Percentiles rank a stretch among this genome's conserved stretches.
Conservation (phyloP, 2,888 invertebrate species). For the Synanthedon myopaeformis region DNA sequence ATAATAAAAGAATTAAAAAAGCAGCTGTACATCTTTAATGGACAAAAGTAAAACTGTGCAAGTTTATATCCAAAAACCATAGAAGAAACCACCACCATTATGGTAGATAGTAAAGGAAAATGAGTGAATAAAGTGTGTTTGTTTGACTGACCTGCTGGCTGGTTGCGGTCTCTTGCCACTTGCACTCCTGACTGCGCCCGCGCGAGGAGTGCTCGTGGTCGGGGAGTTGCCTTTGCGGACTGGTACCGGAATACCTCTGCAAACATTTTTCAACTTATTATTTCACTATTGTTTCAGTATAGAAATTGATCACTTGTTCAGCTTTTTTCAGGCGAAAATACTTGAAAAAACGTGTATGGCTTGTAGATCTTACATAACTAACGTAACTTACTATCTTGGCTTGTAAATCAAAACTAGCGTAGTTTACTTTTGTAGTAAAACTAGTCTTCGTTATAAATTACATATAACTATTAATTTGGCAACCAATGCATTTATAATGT, state of each 20-base stretch:
- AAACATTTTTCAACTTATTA: background rate
- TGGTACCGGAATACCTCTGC: slow-evolving; percentile 69
- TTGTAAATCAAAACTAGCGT: no score
- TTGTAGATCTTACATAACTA: no score
- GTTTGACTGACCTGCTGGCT: slow-evolving; percentile 40
- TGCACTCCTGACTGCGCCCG: slow-evolving; percentile 17
- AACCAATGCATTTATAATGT: no score
- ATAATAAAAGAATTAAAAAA: no score
- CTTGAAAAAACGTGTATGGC: no score
- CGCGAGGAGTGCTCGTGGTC: slow-evolving; percentile 38
- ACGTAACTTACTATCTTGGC: no score
- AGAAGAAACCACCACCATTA: slow-evolving; percentile 11
- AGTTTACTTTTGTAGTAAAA: no score
- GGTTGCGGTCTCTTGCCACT: slow-evolving; percentile 45
- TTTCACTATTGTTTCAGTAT: no score
- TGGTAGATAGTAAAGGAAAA: background rate
- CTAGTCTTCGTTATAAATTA: no score
- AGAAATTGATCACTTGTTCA: no score
- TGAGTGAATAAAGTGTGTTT: background rate
- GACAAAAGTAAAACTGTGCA: slow-evolving; percentile 4
- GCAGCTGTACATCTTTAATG: background rate
- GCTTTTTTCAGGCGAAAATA: no score
- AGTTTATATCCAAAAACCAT: slow-evolving; percentile 1
- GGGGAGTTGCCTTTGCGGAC: slow-evolving; percentile 57
- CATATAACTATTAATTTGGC: no score